A percentile compares a stretch with the other conserved stretches of the same genome.
Conservation (phyloP, 2,888 invertebrate genomes). For the Colletes collaris region DNA sequence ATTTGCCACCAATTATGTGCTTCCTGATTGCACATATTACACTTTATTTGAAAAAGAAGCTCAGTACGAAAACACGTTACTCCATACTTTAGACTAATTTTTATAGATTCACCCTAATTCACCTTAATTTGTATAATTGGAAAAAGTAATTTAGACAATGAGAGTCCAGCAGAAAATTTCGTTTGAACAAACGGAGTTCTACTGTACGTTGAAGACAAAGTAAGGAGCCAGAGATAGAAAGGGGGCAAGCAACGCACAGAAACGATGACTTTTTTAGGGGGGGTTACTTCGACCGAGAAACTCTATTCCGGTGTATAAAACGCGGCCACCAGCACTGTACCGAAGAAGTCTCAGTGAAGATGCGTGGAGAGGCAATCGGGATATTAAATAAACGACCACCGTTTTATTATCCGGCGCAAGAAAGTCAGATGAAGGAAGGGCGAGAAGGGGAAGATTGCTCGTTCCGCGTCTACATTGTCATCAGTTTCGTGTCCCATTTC, state of each 20-base stretch:
- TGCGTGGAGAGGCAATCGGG: conserved; percentile 30
- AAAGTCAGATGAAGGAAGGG: neutral
- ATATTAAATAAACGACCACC: conserved; percentile 38
- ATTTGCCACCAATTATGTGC: too few species aligned
- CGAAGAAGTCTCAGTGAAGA: conserved; percentile 5
- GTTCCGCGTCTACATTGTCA: conserved; percentile 39
- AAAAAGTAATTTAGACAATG: too few species aligned
- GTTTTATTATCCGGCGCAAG: conserved; percentile 37
- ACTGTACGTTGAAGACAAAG: too few species aligned
- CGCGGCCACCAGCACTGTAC: neutral
- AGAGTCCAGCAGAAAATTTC: too few species aligned
- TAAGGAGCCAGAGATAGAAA: neutral
- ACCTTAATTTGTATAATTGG: too few species aligned
- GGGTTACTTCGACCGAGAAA: neutral
- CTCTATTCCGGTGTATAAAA: conserved; percentile 10
- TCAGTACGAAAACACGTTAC: too few species aligned
- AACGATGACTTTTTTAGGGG: neutral
- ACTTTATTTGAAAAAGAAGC: too few species aligned
- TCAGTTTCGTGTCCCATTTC: conserved; percentile 40
- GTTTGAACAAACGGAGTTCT: too few species aligned
- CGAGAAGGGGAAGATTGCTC: conserved; percentile 31
- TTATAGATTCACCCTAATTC: too few species aligned
- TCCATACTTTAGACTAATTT: too few species aligned
- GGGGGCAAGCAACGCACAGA: neutral
- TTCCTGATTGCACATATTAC: too few species aligned